phyloP scores from a whole-genome alignment of 2,113 vertebrate genomes.

The Nansenia antarctica region DNA sequence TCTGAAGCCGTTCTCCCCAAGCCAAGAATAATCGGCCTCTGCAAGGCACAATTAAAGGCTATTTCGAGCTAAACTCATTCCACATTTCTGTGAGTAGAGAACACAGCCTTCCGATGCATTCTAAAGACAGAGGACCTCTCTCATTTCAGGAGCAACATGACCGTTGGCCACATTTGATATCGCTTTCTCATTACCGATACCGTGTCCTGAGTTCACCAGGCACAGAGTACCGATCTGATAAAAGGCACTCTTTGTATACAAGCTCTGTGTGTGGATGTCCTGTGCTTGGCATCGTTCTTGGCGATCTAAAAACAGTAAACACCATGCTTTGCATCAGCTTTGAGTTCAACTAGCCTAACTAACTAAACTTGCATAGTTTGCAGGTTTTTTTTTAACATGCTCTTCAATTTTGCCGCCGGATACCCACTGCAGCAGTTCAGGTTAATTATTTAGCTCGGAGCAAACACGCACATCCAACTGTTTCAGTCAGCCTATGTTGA shows the following conservation, averaged over 20 bases:
- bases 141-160: not conserved
- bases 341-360: too few species aligned
- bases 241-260: too few species aligned
- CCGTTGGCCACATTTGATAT: too few species aligned
- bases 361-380: not conserved
- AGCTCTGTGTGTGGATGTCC: too few species aligned
- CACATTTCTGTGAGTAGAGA: conserved; percentile 39
- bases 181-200: too few species aligned
- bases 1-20: conserved; percentile 60
- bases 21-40: conserved; percentile 68
- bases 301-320: too few species aligned
- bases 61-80: conserved; percentile 62
- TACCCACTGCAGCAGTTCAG: not conserved
- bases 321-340: too few species aligned
- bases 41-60: conserved; percentile 73
- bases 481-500: not conserved
- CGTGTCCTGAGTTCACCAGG: too few species aligned
- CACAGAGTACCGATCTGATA: too few species aligned
- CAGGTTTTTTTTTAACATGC: conserved; percentile 2
- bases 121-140: not conserved
- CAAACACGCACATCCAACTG: conserved; percentile 24
- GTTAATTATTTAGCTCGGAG: conserved; percentile 53
- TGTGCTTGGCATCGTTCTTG: too few species aligned
- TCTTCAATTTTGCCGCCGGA: conserved; percentile 8
- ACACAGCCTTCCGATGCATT: conserved; percentile 1